Conservation (phyloP, 2,888 invertebrate genomes). For the Agonum fuliginosum region DNA sequence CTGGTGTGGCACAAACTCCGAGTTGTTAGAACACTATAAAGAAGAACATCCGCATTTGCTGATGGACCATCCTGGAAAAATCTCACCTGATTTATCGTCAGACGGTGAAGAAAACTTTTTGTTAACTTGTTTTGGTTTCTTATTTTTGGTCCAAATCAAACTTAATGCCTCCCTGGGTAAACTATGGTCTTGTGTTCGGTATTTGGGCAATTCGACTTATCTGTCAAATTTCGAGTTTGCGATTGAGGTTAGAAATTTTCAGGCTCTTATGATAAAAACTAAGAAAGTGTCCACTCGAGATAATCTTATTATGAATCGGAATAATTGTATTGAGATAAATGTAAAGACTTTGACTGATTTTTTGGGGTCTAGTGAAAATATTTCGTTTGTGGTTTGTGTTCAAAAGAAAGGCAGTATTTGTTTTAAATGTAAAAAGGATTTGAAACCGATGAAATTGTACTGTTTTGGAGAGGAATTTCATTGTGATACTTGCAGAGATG, state of each 20-base stretch:
- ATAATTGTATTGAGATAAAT: constrained; percentile 49
- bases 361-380: constrained; percentile 33
- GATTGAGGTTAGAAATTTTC: constrained; percentile 45
- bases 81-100: constrained; percentile 16
- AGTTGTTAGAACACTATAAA: constrained; percentile 47
- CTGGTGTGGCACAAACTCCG: constrained; percentile 35
- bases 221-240: constrained; percentile 45
- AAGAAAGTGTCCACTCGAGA: constrained; percentile 32
- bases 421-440: constrained; percentile 48
- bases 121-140: constrained; percentile 43
- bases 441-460: constrained; percentile 34
- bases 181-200: constrained; percentile 46
- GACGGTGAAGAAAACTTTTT: constrained; percentile 48
- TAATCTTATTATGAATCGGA: constrained; percentile 29
- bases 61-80: constrained; percentile 45
- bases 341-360: constrained; percentile 44
- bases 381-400: constrained; percentile 12
- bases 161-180: constrained; percentile 26
- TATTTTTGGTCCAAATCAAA: constrained; percentile 53
- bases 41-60: constrained; percentile 26
- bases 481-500: constrained; percentile 37
- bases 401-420: constrained; percentile 45
- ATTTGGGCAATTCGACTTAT: constrained; percentile 36
- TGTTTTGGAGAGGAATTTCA: constrained; percentile 24
- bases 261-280: constrained; percentile 44